These are phyloP conservation scores for Drosophila ochracea DNA, from an alignment of 2,888 invertebrate species.

Conservation along the genomic window DNA sequence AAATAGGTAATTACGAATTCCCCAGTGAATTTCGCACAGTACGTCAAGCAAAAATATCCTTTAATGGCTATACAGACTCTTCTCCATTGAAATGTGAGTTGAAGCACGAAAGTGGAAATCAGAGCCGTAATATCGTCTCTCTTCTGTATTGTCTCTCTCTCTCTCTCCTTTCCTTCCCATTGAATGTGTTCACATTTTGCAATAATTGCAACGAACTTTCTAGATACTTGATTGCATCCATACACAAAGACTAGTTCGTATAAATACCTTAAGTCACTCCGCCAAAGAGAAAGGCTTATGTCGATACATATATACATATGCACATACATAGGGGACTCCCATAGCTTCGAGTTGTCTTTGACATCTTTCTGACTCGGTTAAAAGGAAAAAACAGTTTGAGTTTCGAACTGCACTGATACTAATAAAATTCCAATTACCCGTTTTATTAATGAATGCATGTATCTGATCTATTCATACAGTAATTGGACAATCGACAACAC, in stretches of 20 bases:
- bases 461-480: conserved; percentile 86
- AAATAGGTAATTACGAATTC: not conserved
- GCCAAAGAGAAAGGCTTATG: conserved; percentile 70
- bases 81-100: not conserved
- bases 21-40: not conserved
- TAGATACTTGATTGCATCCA: conserved; percentile 35
- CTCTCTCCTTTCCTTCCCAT: not conserved
- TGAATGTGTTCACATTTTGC: conserved; percentile 34
- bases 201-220: conserved; percentile 61
- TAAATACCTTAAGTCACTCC: conserved; percentile 35
- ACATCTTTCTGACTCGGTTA: not conserved
- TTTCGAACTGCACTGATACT: conserved; percentile 7
- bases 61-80: conserved; percentile 11
- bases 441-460: conserved; percentile 3
- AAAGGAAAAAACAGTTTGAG: conserved; percentile 3
- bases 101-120: conserved; percentile 52
- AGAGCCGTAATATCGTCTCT: conserved; percentile 38
- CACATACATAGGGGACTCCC: conserved; percentile 8
- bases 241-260: conserved; percentile 10
- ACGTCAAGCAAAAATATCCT: conserved; percentile 1
- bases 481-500: conserved; percentile 93
- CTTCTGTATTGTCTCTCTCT: conserved; percentile 1
- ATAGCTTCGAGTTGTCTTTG: conserved; percentile 14
- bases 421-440: conserved; percentile 10
- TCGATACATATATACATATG: conserved; percentile 15